Evolutionary conservation across 2,113 vertebrate genomes (phyloP), one percentile per base, ranked within the genome.

Genomic region (Phylloscopus trochilus): DNA sequence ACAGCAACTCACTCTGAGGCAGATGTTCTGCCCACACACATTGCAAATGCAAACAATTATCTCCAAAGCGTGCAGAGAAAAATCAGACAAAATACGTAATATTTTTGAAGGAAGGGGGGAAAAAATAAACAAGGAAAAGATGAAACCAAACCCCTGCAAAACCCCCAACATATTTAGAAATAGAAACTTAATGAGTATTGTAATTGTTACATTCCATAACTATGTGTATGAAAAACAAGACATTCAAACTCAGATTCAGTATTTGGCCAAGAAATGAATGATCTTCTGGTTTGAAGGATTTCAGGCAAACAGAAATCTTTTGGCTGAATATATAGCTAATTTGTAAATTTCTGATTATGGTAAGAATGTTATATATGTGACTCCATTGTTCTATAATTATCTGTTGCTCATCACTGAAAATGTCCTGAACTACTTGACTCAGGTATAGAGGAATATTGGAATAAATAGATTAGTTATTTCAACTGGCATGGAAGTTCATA

Each of bases 21-120:
- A 97, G 96, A 96, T 97, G 94, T 82, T 94, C 55, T 69, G 60
- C 92, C 87, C 5, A 0, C 72, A 82, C 68, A 53, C 46, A 87
- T 72, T 96, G 80, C 72, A 97, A 93, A 97, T 94, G 76, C 82
- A 96, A 96, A 93, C 91, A 95, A 86, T 95, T 96, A 91, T 92
- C 80, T 93, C 66, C 76, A 90, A 93, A 94, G 56, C 21, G 0
- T 94, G 68, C 35, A 89, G 62, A 91, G 60, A 90, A 80, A 77
- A 95, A 91, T 75, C 33, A 73, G 41, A 35, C 27, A 91, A 82
- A 68, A n/a, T 35, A 52, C n/a, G 37, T 44, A 72, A 90, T 78
- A 92, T n/a, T 73, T 76, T 83, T 24, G 33, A 70, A 89, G 47
- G 6, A 83, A 30, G 26, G 6, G 9, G 2, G 2, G 3, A 9